Evolutionary conservation across 2,113 vertebrate species (phyloP), one percentile per base, ranked within the genome.

Genomic region (Gymnorhina tibicen): DNA sequence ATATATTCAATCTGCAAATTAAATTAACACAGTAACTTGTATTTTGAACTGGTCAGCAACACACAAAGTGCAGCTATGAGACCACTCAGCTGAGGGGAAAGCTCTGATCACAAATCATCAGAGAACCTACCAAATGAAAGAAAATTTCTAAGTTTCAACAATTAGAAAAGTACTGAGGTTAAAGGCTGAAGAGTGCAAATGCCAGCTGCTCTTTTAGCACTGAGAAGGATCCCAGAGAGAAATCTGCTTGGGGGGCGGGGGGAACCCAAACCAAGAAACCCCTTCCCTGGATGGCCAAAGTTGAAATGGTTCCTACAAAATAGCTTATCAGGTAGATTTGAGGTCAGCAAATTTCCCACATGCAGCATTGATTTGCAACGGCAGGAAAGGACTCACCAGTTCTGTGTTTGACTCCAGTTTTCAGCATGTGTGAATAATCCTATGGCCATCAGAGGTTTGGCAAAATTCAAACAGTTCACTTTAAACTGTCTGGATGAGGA

Each of bases 181-280:
- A 53, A 85, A 76, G 17, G 21, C 24, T 41, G 17, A 58, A 28
- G 28, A 81, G 16, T 6, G 7, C 18, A 79, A 88, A 75, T 19
- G 7, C 3, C 59, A 80, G 14, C 32, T 46, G n/a, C 16, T 77
- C 49, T 39, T n/a, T 16, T 3, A 77, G 49, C 85, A 55, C 26
- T 21, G 30, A 89, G 28, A 63, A 6, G 16, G 35, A 33, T 66
- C 23, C 49, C 42, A 74, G 39, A 60, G 19, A 56, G 8, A 35
- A 66, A 32, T 24, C 27, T 56, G 69, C 30, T 44, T 9, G 4
- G 19, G 16, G 9, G 3, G 47, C 11, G 27, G 6, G 27, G 9
- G 7, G 7, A 16, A 30, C 2, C 1, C 12, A 42, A 59, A 44
- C 22, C 32, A 50, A 59, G 24, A 55, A 41, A 8, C 0, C 4